Percentiles rank a stretch among this genome's conserved stretches.
Evolutionary conservation across 2,797 vertebrate genomes (phyloP).

Genomic region (Rhabdomys pumilio): DNA sequence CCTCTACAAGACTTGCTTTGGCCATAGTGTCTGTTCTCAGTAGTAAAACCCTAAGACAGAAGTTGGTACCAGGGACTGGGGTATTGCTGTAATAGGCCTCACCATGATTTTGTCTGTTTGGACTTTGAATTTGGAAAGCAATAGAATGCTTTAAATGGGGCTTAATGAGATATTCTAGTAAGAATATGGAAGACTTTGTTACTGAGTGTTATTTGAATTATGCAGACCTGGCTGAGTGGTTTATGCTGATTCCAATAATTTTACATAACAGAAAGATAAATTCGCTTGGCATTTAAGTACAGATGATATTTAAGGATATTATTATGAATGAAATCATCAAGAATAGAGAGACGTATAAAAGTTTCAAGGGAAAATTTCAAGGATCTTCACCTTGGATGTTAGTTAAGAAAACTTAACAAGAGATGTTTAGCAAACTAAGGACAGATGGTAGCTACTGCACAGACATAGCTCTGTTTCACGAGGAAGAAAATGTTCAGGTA

Average conservation of each 20-base stretch:
- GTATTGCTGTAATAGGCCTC: too few relatives aligned
- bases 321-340: background rate
- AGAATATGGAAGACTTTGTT: too few relatives aligned
- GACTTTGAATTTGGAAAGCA: too few relatives aligned
- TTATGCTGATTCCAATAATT: background rate
- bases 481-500: background rate
- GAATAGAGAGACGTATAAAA: background rate
- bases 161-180: too few relatives aligned
- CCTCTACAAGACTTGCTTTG: too few relatives aligned
- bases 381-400: background rate
- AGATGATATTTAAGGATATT: background rate
- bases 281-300: background rate
- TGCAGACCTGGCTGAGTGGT: background rate
- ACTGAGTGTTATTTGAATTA: too few relatives aligned
- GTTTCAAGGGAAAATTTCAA: background rate
- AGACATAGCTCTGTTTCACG: background rate
- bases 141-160: too few relatives aligned
- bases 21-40: too few relatives aligned
- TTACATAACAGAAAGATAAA: background rate
- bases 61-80: too few relatives aligned
- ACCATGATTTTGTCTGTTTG: too few relatives aligned
- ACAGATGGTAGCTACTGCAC: background rate
- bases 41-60: too few relatives aligned
- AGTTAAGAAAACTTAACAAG: background rate
- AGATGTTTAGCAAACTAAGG: background rate